phyloP scores from a whole-genome alignment of 1,140 invertebrate species.

The Eulimnadia texana region DNA sequence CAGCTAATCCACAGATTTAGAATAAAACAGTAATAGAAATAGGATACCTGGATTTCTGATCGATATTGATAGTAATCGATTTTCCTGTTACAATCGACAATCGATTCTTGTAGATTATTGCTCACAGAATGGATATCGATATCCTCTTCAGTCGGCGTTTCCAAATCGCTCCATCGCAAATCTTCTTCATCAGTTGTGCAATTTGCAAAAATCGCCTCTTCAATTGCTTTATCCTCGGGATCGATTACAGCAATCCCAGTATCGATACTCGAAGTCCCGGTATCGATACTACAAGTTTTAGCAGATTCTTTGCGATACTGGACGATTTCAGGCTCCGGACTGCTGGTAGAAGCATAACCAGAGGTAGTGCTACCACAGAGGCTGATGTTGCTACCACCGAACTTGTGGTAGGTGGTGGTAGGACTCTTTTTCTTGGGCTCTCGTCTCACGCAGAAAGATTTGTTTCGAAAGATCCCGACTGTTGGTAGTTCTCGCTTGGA shows the following conservation, averaged over 20 bases:
- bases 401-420: too few species aligned
- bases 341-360: not conserved
- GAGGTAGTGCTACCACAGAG: not conserved
- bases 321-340: not conserved
- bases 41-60: not conserved
- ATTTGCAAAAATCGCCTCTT: not conserved
- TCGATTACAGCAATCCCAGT: too few species aligned
- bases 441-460: too few species aligned
- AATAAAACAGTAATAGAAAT: too few species aligned
- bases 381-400: not conserved
- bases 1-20: too few species aligned
- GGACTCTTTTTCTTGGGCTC: too few species aligned
- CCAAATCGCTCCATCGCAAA: not conserved
- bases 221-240: not conserved
- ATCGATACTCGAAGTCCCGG: too few species aligned
- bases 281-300: too few species aligned
- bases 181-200: not conserved
- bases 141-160: not conserved
- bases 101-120: not conserved
- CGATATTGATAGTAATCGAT: not conserved
- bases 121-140: not conserved
- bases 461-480: too few species aligned
- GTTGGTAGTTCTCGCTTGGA: too few species aligned
- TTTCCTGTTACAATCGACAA: not conserved
- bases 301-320: too few species aligned